A percentile compares a stretch with the other conserved stretches of the same genome.
Conservation (phyloP, 2,113 vertebrate genomes). For the Ailuropoda melanoleuca region DNA sequence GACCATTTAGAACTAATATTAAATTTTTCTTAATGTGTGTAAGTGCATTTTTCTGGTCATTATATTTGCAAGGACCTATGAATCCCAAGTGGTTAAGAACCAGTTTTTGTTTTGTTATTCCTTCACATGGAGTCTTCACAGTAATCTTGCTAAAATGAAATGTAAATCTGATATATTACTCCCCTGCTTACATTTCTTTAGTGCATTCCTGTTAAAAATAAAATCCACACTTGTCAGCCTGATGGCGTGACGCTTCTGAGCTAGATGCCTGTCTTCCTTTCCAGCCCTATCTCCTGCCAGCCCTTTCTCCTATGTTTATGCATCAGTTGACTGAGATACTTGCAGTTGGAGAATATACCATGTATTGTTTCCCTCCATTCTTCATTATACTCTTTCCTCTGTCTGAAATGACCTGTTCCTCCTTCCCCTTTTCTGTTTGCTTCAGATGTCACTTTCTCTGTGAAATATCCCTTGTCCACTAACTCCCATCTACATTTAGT, state of each 20-base stretch:
- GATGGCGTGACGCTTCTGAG: neutral
- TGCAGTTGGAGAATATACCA: fast-evolving
- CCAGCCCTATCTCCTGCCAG: neutral
- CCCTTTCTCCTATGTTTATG: too few species aligned
- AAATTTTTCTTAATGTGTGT: neutral
- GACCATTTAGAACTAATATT: neutral
- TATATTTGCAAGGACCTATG: neutral
- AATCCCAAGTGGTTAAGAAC: neutral
- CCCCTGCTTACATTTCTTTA: neutral
- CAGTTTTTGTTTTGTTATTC: neutral
- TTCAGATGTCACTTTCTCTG: neutral
- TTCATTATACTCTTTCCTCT: neutral
- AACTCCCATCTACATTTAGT: neutral
- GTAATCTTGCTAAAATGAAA: neutral
- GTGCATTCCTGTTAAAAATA: neutral
- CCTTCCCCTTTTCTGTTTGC: neutral
- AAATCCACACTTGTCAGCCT: neutral
- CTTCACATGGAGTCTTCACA: neutral
- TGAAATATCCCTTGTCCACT: neutral
- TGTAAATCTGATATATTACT: neutral
- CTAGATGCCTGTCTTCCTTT: neutral
- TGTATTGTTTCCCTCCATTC: neutral
- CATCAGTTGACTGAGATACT: neutral
- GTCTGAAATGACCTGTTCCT: neutral
- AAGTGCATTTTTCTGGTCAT: neutral